A percentile compares a stretch with the other conserved stretches of the same genome.
These are phyloP conservation scores for Crossaster papposus DNA, from an alignment of 53 echinoderm and acorn worm species.

Conservation along the genomic window DNA sequence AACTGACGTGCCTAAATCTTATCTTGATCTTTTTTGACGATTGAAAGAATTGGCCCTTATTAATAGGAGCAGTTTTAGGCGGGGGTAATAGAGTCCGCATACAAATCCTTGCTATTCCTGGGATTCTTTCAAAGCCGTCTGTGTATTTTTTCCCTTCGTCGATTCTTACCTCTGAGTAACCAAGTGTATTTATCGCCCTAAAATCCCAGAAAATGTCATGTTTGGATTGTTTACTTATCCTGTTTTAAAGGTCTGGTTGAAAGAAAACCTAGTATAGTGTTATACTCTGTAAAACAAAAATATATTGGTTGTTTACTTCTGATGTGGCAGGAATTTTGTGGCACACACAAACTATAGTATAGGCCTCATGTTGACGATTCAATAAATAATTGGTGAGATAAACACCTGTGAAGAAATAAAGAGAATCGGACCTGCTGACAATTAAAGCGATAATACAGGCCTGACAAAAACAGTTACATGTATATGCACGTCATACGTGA, in stretches of 20 bases:
- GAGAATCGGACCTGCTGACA: neutral
- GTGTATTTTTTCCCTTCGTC: neutral
- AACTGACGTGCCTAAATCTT: slow-evolving; percentile 30
- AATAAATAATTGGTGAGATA: too few species aligned
- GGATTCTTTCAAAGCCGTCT: neutral
- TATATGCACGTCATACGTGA: neutral
- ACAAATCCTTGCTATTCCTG: neutral
- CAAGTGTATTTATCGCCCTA: neutral
- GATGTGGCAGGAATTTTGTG: too few species aligned
- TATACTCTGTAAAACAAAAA: too few species aligned
- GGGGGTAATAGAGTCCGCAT: neutral
- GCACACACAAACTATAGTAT: too few species aligned
- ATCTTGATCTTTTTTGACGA: slow-evolving; percentile 51
- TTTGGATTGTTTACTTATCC: too few species aligned
- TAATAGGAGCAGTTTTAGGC: slow-evolving; percentile 37
- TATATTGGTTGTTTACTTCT: too few species aligned
- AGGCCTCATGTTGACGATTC: too few species aligned
- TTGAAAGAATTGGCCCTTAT: slow-evolving; percentile 54
- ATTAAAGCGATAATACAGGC: neutral
- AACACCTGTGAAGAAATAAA: neutral
- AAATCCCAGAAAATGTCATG: too few species aligned
- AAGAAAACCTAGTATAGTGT: too few species aligned
- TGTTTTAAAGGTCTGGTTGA: too few species aligned
- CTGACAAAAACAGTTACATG: neutral
- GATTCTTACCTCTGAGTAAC: neutral